Conservation (phyloP, 1,140 invertebrate genomes). For the Hermetia illucens region DNA sequence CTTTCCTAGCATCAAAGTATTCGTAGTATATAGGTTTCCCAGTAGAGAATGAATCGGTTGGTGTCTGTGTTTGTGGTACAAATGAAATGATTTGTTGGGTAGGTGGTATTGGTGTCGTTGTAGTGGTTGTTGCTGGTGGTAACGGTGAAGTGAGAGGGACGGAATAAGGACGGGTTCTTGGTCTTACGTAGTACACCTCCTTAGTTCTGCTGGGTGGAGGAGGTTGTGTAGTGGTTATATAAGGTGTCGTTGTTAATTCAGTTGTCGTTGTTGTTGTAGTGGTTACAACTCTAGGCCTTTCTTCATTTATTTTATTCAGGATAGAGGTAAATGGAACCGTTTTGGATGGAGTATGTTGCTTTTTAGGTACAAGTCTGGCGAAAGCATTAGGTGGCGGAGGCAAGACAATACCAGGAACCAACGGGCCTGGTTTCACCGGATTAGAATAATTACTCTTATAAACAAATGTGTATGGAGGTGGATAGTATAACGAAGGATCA, state of each 20-base stretch:
- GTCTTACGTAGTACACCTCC: background rate
- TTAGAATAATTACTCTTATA: slow-evolving; percentile 64
- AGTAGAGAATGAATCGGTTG: slow-evolving; percentile 15
- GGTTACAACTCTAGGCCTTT: slow-evolving; percentile 10
- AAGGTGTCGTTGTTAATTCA: slow-evolving; percentile 16
- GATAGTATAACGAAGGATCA: slow-evolving; percentile 79
- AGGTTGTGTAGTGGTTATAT: slow-evolving; percentile 6
- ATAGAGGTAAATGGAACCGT: slow-evolving; percentile 4
- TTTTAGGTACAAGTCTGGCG: slow-evolving; percentile 15
- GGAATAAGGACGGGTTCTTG: background rate
- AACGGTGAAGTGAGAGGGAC: background rate
- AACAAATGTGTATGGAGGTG: slow-evolving; percentile 74
- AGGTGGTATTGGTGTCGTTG: slow-evolving; percentile 5
- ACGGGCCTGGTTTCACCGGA: slow-evolving; percentile 61
- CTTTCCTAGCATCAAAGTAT: slow-evolving; percentile 22
- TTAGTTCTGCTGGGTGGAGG: background rate
- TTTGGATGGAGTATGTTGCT: slow-evolving; percentile 9
- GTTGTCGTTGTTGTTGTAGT: slow-evolving; percentile 15
- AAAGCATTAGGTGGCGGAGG: slow-evolving; percentile 80
- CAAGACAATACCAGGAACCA: slow-evolving; percentile 74
- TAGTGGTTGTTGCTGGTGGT: slow-evolving; percentile 5
- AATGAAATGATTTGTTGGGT: slow-evolving; percentile 9
- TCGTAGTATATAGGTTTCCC: slow-evolving; percentile 30
- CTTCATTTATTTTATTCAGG: slow-evolving; percentile 3
- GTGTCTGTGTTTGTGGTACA: slow-evolving; percentile 12